These are phyloP conservation scores for Chunga burmeisteri DNA, from an alignment of 2,113 vertebrate species.

Conservation along the genomic window DNA sequence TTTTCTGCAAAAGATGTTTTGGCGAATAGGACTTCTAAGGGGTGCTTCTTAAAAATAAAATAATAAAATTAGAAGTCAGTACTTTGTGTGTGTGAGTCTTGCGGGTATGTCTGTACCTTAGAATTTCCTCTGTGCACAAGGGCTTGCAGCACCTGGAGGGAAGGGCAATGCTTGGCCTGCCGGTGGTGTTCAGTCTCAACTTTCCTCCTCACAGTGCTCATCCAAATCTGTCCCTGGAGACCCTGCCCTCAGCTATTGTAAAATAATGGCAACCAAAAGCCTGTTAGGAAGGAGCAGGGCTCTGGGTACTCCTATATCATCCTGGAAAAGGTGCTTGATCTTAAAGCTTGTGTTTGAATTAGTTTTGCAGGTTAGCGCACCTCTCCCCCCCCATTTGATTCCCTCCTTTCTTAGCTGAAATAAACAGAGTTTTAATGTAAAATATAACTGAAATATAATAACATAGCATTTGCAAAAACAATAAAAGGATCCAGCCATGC, in stretches of 20 bases:
- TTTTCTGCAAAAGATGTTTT: background rate
- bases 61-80: fast-evolving
- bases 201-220: background rate
- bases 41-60: background rate
- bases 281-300: background rate
- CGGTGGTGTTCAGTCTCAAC: background rate
- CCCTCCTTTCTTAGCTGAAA: background rate
- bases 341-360: background rate
- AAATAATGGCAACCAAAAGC: background rate
- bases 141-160: background rate
- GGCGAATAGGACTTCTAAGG: background rate
- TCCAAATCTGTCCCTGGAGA: background rate
- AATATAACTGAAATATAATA: background rate
- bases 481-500: background rate
- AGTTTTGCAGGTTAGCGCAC: background rate
- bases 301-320: background rate
- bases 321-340: background rate
- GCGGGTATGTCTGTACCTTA: background rate
- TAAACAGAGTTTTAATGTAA: background rate
- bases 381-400: background rate
- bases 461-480: background rate
- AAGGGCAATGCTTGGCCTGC: background rate
- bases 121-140: background rate
- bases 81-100: background rate
- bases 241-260: background rate